These are phyloP conservation scores for Gulo gulo DNA, from an alignment of 2,113 vertebrate species.

Conservation along the genomic window DNA sequence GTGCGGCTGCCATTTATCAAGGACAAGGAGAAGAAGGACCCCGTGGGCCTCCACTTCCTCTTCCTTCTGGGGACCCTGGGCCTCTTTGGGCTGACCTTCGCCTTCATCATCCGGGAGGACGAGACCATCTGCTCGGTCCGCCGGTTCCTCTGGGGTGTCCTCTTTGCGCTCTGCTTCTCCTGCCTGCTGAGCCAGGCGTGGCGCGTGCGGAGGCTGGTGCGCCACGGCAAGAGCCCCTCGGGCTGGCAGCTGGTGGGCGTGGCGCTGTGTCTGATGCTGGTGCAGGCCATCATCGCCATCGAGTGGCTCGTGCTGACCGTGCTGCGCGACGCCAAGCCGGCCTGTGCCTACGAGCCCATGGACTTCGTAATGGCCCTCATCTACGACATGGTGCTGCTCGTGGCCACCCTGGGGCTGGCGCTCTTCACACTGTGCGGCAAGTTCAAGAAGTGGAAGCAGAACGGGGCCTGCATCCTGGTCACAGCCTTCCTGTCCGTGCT, in stretches of 20 bases:
- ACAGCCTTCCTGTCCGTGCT: conserved; percentile 91
- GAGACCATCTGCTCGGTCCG: conserved; percentile 91
- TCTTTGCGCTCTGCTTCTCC: conserved; percentile 95
- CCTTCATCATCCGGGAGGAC: conserved; percentile 94
- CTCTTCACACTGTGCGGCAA: conserved; percentile 93
- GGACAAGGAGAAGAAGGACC: conserved; percentile 93
- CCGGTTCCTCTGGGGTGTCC: conserved; percentile 93
- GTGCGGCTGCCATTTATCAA: conserved; percentile 92
- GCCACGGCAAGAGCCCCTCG: conserved; percentile 89
- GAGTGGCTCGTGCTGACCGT: conserved; percentile 96
- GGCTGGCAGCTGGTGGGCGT: conserved; percentile 91
- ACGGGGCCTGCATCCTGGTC: conserved; percentile 90
- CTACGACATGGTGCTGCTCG: conserved; percentile 92
- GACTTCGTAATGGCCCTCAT: conserved; percentile 94
- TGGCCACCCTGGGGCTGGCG: conserved; percentile 86
- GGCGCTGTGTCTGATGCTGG: conserved; percentile 90
- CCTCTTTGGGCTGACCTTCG: conserved; percentile 93
- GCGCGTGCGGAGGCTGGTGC: conserved; percentile 89
- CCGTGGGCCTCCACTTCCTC: conserved; percentile 91
- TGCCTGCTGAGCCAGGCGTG: conserved; percentile 94
- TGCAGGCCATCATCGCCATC: conserved; percentile 94
- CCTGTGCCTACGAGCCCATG: conserved; percentile 93
- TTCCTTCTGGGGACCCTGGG: conserved; percentile 93
- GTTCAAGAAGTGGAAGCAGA: conserved; percentile 94
- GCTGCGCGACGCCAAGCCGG: conserved; percentile 88